Evolutionary conservation across 1,140 invertebrate genomes (phyloP).

Genomic region (Drosophila chauvacae): DNA sequence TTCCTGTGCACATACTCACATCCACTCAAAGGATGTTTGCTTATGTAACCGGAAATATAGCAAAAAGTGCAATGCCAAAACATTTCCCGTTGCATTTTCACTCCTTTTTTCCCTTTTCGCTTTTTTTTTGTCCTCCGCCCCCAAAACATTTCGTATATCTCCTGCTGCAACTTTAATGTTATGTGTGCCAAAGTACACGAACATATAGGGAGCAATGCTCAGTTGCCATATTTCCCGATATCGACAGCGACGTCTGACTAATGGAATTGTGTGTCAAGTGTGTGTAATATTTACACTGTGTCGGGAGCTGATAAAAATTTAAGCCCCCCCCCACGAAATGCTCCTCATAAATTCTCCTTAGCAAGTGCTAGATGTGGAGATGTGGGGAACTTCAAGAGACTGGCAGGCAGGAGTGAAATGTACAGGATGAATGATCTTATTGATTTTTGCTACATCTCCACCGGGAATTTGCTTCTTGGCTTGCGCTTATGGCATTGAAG

Average conservation of each 20-base stretch:
- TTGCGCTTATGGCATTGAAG: slow-evolving; percentile 54
- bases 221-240: slow-evolving; percentile 76
- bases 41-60: slow-evolving; percentile 82
- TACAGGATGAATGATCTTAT: slow-evolving; percentile 78
- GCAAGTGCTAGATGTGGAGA: slow-evolving; percentile 14
- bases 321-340: slow-evolving; percentile 66
- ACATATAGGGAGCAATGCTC: slow-evolving; percentile 16
- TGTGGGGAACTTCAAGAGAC: not conserved
- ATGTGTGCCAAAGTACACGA: slow-evolving; percentile 65
- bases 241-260: slow-evolving; percentile 77
- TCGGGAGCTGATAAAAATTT: slow-evolving; percentile 83
- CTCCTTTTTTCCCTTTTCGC: not conserved
- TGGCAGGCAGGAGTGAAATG: slow-evolving; percentile 18
- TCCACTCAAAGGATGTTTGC: slow-evolving; percentile 54
- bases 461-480: slow-evolving; percentile 30
- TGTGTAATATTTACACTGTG: slow-evolving; percentile 82
- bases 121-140: not conserved
- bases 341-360: slow-evolving; percentile 70
- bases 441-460: slow-evolving; percentile 67
- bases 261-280: slow-evolving; percentile 83
- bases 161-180: slow-evolving; percentile 77
- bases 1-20: slow-evolving; percentile 11
- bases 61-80: slow-evolving; percentile 82
- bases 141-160: slow-evolving; percentile 7
- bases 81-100: slow-evolving; percentile 78